Evolutionary conservation across 2,113 vertebrate species (phyloP).

Genomic region (Atractosteus spatula): DNA sequence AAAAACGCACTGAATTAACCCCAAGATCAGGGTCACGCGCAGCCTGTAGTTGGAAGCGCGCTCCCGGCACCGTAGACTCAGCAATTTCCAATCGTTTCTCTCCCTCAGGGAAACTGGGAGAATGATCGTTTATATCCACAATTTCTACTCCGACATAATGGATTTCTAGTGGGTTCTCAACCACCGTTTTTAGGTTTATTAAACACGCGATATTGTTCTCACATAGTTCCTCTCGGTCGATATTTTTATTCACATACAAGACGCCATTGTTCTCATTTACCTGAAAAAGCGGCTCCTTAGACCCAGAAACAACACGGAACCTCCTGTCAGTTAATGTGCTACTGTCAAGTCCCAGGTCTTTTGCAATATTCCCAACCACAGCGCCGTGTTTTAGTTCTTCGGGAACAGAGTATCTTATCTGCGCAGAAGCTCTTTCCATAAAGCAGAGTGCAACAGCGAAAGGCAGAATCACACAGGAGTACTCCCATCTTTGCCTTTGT

Average conservation of each 20-base stretch:
- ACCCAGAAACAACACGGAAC: constrained; percentile 49
- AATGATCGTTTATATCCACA: constrained; percentile 58
- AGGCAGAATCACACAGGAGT: constrained; percentile 3
- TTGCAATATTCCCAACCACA: constrained; percentile 60
- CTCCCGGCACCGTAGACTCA: constrained; percentile 48
- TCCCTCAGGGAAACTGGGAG: constrained; percentile 46
- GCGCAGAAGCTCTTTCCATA: constrained; percentile 40
- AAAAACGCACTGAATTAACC: constrained; percentile 44
- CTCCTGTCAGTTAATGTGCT: constrained; percentile 36
- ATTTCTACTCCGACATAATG: constrained; percentile 54
- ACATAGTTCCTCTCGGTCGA: constrained; percentile 62
- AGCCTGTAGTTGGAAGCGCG: constrained; percentile 41
- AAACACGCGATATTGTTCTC: constrained; percentile 37
- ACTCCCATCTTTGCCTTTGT: constrained; percentile 21
- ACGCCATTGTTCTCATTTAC: constrained; percentile 54
- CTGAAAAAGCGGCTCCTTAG: constrained; percentile 36
- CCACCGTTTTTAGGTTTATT: constrained; percentile 49
- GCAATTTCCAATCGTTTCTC: constrained; percentile 44
- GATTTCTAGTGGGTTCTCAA: constrained; percentile 60
- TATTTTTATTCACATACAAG: constrained; percentile 43
- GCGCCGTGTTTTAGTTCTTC: constrained; percentile 54
- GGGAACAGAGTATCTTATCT: constrained; percentile 49
- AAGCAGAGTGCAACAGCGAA: constrained; percentile 22
- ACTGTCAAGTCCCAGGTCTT: constrained; percentile 56
- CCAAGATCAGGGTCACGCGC: constrained; percentile 49